phyloP scores from a whole-genome alignment of 2,113 vertebrate species.

The Rhegmatorhina hoffmannsi region DNA sequence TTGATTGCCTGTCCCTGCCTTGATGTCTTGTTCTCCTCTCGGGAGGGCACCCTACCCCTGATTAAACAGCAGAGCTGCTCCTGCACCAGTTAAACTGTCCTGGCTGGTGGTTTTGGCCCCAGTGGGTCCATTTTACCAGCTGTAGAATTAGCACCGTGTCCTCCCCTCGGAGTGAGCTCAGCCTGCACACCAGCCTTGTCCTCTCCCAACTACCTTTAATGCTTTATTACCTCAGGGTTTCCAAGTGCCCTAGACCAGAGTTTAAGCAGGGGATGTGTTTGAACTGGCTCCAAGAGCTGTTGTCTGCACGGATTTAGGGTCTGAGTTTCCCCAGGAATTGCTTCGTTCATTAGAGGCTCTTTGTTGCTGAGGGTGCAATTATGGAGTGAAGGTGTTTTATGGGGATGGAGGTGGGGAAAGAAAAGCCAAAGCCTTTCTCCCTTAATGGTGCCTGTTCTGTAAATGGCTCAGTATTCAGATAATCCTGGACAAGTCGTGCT shows the following conservation, averaged over 20 bases:
- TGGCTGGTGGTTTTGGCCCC: not conserved
- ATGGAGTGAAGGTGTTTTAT: not conserved
- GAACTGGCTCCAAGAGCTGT: not conserved
- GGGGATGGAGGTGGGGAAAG: not conserved
- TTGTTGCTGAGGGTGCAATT: slow-evolving; percentile 8
- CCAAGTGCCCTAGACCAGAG: not conserved
- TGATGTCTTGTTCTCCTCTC: slow-evolving; percentile 42
- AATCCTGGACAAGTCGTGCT: fast-evolving
- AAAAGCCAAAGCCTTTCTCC: not conserved
- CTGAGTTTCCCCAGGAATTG: not conserved
- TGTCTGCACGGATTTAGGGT: slow-evolving; percentile 21
- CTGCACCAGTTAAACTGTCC: not conserved
- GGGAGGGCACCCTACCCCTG: not conserved
- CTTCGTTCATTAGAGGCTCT: not conserved
- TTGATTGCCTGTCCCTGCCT: slow-evolving; percentile 61
- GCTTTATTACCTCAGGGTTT: slow-evolving; percentile 9
- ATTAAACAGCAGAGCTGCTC: not conserved
- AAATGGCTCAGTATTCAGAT: not conserved
- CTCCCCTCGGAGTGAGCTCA: slow-evolving; percentile 23
- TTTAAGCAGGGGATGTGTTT: not conserved
- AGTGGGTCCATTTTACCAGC: slow-evolving; percentile 22
- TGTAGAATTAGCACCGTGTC: slow-evolving; percentile 24
- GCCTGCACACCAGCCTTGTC: not conserved
- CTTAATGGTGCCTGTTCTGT: not conserved
- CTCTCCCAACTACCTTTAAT: slow-evolving; percentile 7